Base-by-base conservation (phyloP, 2,113 vertebrate species). In the Scalopus aquaticus region DNA sequence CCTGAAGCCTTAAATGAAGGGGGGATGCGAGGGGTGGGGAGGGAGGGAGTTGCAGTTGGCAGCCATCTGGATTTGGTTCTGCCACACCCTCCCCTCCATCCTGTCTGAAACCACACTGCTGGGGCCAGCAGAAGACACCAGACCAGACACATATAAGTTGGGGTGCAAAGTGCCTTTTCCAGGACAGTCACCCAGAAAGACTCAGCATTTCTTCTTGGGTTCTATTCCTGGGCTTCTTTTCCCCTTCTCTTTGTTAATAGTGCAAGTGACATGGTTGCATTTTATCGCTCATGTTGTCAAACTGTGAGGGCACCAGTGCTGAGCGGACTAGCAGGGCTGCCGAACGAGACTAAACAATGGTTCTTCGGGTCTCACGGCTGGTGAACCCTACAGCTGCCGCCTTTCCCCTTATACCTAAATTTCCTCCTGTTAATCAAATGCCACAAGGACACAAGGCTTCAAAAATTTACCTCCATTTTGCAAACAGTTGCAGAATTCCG, bases 71-170 rank as follows among this genome's bases (percentile, higher is more conserved):
- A 92, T 16, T 0, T 15, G 60, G 37, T 58, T 46, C 73, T 22
- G 49, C 95, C 96, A 89, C 96, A 69, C 96, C 96, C 93, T 94
- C 70, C 2, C 91, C 96, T 93, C 96, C 92, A 96, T 96, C 96
- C 95, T 87, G 93, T 95, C 80, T 94, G 90, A 83, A 94, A 90
- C 62, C 44, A 3, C 84, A 91, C 96, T 83, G 96, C 77, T 32
- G 80, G 92, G 95, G 54, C 95, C 70, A 8, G 86, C 58, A 42
- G 69, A 37, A 46, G 79, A 72, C 24, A 72, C 82, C 28, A 22
- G 42, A 88, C 76, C 67, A 88, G 67, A 88, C 11, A 77, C 81
- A 85, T 12, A 20, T 67, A 72, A 84, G 1, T 6, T 8, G 37
- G 77, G 49, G 12, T 13, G 26, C 81, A 46, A 78, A 95, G 51